These are phyloP conservation scores for Tolypeutes matacus DNA, from an alignment of 2,797 vertebrate species.

Conservation along the genomic window DNA sequence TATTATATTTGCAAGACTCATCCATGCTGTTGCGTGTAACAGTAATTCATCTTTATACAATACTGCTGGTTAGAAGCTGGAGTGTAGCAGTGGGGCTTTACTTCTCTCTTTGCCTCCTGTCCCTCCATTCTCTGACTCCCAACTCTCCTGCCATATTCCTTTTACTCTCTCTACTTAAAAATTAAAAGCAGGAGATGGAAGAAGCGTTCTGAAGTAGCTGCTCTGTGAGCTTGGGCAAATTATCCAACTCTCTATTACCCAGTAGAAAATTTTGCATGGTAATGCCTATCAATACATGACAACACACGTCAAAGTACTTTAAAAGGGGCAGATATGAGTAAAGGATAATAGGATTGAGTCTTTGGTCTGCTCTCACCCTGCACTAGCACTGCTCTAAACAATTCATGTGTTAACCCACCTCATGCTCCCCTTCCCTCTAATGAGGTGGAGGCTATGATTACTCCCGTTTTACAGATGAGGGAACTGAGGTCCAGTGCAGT, in stretches of 20 bases:
- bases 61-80: neutral
- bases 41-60: neutral
- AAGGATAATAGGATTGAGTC: neutral
- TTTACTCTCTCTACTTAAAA: neutral
- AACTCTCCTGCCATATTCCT: neutral
- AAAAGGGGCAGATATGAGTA: neutral
- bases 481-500: neutral
- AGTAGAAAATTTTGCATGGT: neutral
- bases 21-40: fast-evolving
- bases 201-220: neutral
- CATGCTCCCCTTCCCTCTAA: neutral
- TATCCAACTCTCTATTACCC: neutral
- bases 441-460: neutral
- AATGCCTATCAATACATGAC: neutral
- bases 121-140: neutral
- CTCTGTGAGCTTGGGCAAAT: neutral
- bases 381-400: neutral
- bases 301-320: neutral
- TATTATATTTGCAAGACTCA: neutral
- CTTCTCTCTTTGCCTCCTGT: neutral
- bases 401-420: neutral
- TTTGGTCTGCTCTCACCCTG: no score
- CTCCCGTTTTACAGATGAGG: neutral
- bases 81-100: neutral
- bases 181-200: neutral